phyloP scores from a whole-genome alignment of 2,113 vertebrate species.

The Crocuta crocuta region DNA sequence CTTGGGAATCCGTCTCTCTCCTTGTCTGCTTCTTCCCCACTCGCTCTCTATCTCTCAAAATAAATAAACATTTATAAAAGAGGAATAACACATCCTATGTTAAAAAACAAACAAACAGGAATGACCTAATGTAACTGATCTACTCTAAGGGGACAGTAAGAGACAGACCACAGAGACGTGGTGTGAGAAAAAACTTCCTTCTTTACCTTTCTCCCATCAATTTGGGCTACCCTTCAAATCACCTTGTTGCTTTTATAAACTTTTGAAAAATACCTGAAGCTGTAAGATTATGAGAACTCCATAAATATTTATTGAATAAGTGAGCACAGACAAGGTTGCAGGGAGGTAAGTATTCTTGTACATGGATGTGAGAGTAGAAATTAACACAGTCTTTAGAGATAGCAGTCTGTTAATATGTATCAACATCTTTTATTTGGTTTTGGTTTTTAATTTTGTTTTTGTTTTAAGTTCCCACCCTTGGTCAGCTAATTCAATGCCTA shows the following conservation, averaged over 20 bases:
- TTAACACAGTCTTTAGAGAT: not conserved
- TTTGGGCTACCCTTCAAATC: not conserved
- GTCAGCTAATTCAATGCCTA: not conserved
- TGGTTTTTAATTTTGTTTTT: not conserved
- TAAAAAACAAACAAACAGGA: not conserved
- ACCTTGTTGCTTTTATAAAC: not conserved
- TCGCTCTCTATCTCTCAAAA: too few relatives aligned
- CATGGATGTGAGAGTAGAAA: not conserved
- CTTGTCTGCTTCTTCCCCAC: too few relatives aligned
- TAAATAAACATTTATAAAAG: too few relatives aligned
- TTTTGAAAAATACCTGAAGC: not conserved
- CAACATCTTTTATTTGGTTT: not conserved
- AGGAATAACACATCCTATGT: too few relatives aligned
- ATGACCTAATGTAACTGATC: not conserved
- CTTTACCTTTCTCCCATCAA: not conserved
- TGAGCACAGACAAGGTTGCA: not conserved
- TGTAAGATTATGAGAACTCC: not conserved
- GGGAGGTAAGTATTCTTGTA: not conserved
- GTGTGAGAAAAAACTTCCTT: not conserved
- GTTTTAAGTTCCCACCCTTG: not conserved
- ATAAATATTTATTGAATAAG: not conserved
- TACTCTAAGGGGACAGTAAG: not conserved
- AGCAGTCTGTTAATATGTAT: not conserved
- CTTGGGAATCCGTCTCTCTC: too few relatives aligned
- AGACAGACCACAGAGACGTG: constrained; percentile 12